These are phyloP conservation scores for Oryzaephilus surinamensis DNA, from an alignment of 1,140 invertebrate genomes.

Conservation along the genomic window DNA sequence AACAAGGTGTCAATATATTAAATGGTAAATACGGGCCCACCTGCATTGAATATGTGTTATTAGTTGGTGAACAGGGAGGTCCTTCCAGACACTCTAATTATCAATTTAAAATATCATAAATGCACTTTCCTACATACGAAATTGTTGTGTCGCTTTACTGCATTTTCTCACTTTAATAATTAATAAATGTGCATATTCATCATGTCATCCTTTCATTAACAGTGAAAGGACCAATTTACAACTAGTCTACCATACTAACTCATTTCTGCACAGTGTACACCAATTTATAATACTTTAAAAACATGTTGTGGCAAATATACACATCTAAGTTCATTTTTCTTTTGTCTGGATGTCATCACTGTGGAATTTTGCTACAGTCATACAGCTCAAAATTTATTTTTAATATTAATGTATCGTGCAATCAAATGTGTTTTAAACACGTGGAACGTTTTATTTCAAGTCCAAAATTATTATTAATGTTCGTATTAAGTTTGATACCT, in stretches of 20 bases:
- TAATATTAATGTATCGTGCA: no score
- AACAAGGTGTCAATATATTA: no score
- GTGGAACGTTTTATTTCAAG: no score
- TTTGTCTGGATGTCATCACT: no score
- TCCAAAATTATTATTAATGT: no score
- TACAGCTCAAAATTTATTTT: no score
- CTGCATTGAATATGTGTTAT: constrained; percentile 22
- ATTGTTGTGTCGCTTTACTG: constrained; percentile 17
- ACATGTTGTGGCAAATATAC: no score
- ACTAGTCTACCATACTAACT: constrained; percentile 17
- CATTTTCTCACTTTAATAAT: constrained; percentile 26
- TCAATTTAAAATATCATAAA: constrained; percentile 1
- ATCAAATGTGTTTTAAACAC: no score
- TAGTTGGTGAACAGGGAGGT: constrained; percentile 7
- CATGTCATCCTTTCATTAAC: constrained; percentile 26
- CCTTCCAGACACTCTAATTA: constrained; percentile 18
- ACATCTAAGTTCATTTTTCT: no score
- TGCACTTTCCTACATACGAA: constrained; percentile 26
- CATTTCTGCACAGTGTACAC: constrained; percentile 23
- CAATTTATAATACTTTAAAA: no score
- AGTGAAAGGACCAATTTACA: constrained; percentile 27
- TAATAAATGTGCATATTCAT: constrained; percentile 23
- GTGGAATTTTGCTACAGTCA: no score
- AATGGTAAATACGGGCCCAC: constrained; percentile 26
- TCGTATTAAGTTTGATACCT: no score